Evolutionary conservation across 1,140 invertebrate genomes (phyloP), one percentile per base, ranked within the genome.

Genomic region (Coelopa frigida): DNA sequence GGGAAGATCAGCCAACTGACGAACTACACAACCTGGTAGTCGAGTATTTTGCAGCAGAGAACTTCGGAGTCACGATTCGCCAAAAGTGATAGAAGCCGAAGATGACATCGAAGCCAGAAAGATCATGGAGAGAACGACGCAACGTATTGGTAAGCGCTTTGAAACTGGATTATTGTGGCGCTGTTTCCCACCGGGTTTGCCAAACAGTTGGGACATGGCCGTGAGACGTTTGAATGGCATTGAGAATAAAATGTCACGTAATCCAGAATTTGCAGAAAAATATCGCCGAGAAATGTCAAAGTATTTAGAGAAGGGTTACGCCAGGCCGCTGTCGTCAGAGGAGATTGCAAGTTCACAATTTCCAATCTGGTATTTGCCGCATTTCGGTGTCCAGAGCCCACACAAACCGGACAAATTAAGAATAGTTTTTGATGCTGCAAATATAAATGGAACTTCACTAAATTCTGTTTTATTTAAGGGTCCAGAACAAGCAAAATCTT

Each of bases 341-440:
- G 20, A 44, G 15, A 23, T 29, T 2, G 6, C 10, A 14, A 14
- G 27, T 8, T 11, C 6, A 24, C n/a, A 7, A 12, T 37, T 27
- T 8, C 21, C 26, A 14, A 24, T 24, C 21, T 68, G 62, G 62
- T 66, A 65, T 44, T 44, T 67, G 10, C 57, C 59, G 8, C 61
- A 67, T 31, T 65, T 65, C 40, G 54, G 44, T 0, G 59, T 65
- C 0, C 15, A 35, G 1, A 56, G 61, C 32, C 46, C 54, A 20
- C 52, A 49, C 27, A 63, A 61, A 47, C 51, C 56, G 8, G 44
- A 38, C 1, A 64, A 64, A 38, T 7, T 61, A 8, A 22, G 61
- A 4, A 8, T 64, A 12, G 58, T 62, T 8, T 55, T 57, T 38
- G 59, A 64, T 46, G 56, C 57, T 18, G 56, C 42, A 36, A 41